Base-by-base conservation (phyloP, 2,797 vertebrate species). In the Jordanella pulchra region DNA sequence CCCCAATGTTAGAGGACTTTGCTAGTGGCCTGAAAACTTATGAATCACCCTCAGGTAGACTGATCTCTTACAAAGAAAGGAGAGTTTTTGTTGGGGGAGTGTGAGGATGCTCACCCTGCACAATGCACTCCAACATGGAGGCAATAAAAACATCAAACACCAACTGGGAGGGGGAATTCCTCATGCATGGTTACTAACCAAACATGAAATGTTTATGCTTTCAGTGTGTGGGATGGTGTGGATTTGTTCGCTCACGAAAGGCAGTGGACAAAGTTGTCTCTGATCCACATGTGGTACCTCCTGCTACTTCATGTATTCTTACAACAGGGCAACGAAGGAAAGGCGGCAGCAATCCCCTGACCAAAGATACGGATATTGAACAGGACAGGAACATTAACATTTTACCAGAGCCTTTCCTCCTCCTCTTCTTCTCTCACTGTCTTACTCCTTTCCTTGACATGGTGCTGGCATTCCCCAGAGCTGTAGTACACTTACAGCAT, bases 161-260 rank as follows among this genome's bases (percentile, higher is more conserved):
- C 54, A 77, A 71, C 69, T 64, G 86, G 70, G 75, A 45, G 76
- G 86, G 82, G 79, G 72, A 73, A 77, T 81, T 88, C 80, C 79
- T 89, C 84, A 69, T 85, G 88, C 78, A 73, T 86, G 89, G 78
- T 72, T 80, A 85, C 88, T 73, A 89, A 87, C 89, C 77, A 88
- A 91, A 92, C 90, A 91, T 92, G 89, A 90, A 93, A 86, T 89
- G 89, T 91, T 89, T 88, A 89, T 89, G 89, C 79, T 87, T 75
- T 87, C 78, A 76, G 79, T 77, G 86, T 84, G 82, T 85, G 81
- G 80, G 81, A 81, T 76, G 61, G 72, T 80, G 84, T 71, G 76
- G 75, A 78, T 81, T 50, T 25, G 70, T 25, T 23, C 23, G 53
- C 73, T 78, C 1, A 30, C 71, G 56, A 84, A 86, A 84, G 88